phyloP scores from a whole-genome alignment of 2,113 vertebrate species.

The Eurypyga helias region DNA sequence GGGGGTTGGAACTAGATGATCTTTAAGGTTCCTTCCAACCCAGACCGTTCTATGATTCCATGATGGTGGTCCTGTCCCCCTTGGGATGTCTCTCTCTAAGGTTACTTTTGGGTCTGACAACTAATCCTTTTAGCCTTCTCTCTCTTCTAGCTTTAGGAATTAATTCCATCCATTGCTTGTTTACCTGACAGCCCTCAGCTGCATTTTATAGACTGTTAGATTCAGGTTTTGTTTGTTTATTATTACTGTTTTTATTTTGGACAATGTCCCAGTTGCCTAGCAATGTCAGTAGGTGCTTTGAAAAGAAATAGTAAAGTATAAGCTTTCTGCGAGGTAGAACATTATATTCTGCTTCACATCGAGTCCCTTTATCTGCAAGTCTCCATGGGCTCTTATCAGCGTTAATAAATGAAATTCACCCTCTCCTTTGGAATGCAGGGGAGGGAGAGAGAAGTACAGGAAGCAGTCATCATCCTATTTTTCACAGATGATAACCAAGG shows the following conservation, averaged over 20 bases:
- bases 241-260: not conserved
- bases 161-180: not conserved
- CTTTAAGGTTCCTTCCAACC: no score
- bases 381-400: not conserved
- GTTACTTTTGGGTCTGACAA: not conserved
- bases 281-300: constrained; percentile 1
- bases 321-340: not conserved
- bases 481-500: not conserved
- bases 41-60: no score
- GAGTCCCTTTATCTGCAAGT: not conserved
- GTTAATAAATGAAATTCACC: not conserved
- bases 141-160: not conserved
- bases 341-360: not conserved
- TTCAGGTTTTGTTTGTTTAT: not conserved
- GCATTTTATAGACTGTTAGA: not conserved
- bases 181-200: not conserved
- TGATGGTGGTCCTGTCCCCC: not conserved
- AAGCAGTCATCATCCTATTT: not conserved
- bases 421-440: not conserved
- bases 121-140: not conserved
- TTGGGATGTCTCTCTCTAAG: not conserved
- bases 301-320: not conserved
- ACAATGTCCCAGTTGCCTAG: not conserved
- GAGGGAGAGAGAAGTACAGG: not conserved
- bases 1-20: no score